phyloP scores from a whole-genome alignment of 1,140 invertebrate species.

The Agraylea sexmaculata region DNA sequence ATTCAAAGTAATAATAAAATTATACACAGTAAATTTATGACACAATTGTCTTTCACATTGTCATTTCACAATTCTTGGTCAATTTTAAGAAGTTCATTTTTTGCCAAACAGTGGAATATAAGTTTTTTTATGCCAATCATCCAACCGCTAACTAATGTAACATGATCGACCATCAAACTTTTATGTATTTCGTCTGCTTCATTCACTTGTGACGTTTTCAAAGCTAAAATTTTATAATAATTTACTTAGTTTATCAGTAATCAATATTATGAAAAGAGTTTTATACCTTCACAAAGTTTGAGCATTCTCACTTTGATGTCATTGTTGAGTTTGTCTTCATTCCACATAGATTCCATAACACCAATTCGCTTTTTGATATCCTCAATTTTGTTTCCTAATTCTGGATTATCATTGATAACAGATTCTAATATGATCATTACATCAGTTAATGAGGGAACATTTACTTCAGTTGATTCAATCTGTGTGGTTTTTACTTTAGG shows the following conservation, averaged over 20 bases:
- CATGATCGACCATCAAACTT: slow-evolving; percentile 41
- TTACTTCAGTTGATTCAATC: slow-evolving; percentile 12
- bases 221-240: slow-evolving; percentile 27
- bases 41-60: no score
- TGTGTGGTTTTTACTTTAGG: slow-evolving; percentile 6
- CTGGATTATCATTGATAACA: slow-evolving; percentile 28
- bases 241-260: slow-evolving; percentile 1
- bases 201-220: slow-evolving; percentile 29
- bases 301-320: slow-evolving; percentile 32
- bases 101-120: slow-evolving; percentile 33
- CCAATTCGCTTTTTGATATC: slow-evolving; percentile 37
- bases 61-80: slow-evolving; percentile 30
- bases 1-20: no score
- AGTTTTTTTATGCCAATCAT: slow-evolving; percentile 42
- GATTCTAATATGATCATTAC: slow-evolving; percentile 28
- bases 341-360: slow-evolving; percentile 41
- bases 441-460: slow-evolving; percentile 25
- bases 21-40: no score
- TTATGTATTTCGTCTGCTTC: slow-evolving; percentile 40
- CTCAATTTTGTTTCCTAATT: slow-evolving; percentile 31
- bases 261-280: slow-evolving; percentile 1
- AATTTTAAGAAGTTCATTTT: slow-evolving; percentile 32
- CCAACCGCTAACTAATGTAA: slow-evolving; percentile 37
- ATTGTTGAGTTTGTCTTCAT: slow-evolving; percentile 33
- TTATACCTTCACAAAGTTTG: slow-evolving; percentile 34